Percentiles rank a stretch among this genome's conserved stretches.
Evolutionary conservation across 2,888 invertebrate genomes (phyloP).

Genomic region (Heterodera filipjevi): DNA sequence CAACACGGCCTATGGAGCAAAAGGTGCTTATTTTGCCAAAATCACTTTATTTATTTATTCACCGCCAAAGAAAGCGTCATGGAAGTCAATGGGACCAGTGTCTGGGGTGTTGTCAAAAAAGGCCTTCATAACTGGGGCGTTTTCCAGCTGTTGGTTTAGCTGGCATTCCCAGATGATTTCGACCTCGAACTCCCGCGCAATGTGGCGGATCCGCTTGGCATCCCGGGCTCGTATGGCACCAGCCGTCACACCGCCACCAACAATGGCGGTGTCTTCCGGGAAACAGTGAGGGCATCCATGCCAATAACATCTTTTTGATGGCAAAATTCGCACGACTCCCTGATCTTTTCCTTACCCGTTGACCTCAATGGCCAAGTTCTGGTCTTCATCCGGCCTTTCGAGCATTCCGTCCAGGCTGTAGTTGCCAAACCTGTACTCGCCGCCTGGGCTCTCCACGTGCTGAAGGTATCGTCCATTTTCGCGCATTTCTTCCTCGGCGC

Average conservation of each 20-base stretch:
- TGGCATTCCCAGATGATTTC: conserved; percentile 7
- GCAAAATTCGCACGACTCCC: background rate
- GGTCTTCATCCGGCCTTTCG: background rate
- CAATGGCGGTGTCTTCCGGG: background rate
- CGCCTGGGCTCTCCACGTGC: background rate
- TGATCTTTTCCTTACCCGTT: background rate
- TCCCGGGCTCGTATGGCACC: background rate
- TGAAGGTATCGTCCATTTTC: background rate
- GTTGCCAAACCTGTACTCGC: conserved; percentile 14
- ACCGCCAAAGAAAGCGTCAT: conserved; percentile 12
- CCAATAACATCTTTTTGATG: background rate
- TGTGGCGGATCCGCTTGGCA: background rate
- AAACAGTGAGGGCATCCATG: background rate
- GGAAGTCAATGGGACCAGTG: background rate
- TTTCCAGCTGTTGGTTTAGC: background rate
- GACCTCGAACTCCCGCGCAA: background rate
- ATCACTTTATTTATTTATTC: background rate
- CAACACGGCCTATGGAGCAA: background rate
- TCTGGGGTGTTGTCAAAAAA: background rate
- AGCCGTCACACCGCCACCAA: background rate
- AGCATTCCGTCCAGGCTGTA: conserved; percentile 20
- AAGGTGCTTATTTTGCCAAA: too few relatives aligned
- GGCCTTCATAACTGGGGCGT: background rate
- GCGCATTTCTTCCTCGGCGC: background rate
- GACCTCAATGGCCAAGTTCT: background rate